Evolutionary conservation across 2,797 vertebrate species (phyloP).

Genomic region (Clangula hyemalis): DNA sequence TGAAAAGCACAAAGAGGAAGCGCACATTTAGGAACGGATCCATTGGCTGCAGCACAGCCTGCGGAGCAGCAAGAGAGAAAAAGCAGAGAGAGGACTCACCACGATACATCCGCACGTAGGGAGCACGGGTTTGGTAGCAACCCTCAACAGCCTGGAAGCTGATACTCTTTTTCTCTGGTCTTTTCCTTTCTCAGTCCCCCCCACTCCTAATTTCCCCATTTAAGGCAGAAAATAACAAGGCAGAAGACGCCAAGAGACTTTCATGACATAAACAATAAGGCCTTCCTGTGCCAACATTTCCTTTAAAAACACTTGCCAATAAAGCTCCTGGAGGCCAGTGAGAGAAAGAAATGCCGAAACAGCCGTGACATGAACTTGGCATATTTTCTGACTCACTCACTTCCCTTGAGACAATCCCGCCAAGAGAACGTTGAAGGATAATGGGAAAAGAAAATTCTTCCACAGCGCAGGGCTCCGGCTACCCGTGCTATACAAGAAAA

Average conservation of each 20-base stretch:
- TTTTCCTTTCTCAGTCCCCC: conserved; percentile 43
- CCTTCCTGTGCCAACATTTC: conserved; percentile 65
- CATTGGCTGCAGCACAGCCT: not conserved
- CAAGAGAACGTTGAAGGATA: conserved; percentile 63
- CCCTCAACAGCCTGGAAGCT: not conserved
- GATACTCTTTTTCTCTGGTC: conserved; percentile 32
- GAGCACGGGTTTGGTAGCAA: conserved; percentile 3
- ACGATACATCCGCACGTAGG: conserved; percentile 35
- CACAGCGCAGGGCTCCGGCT: conserved; percentile 37
- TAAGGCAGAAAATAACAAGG: conserved; percentile 70
- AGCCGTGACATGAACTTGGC: conserved; percentile 70
- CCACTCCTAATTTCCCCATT: conserved; percentile 59
- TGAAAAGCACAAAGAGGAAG: conserved; percentile 9
- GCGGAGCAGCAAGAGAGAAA: not conserved
- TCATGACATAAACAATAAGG: conserved; percentile 72
- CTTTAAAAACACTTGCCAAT: conserved; percentile 70
- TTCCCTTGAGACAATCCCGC: conserved; percentile 58
- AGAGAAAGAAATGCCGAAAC: conserved; percentile 64
- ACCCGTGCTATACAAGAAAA: conserved; percentile 50
- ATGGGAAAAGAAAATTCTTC: conserved; percentile 68
- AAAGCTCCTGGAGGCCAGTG: conserved; percentile 67
- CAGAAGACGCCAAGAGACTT: conserved; percentile 71
- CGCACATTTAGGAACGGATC: not conserved
- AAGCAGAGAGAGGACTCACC: conserved; percentile 51
- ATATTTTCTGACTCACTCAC: conserved; percentile 63